These are phyloP conservation scores for Eristalinus sepulchralis DNA, from an alignment of 2,888 invertebrate genomes.

Conservation along the genomic window DNA sequence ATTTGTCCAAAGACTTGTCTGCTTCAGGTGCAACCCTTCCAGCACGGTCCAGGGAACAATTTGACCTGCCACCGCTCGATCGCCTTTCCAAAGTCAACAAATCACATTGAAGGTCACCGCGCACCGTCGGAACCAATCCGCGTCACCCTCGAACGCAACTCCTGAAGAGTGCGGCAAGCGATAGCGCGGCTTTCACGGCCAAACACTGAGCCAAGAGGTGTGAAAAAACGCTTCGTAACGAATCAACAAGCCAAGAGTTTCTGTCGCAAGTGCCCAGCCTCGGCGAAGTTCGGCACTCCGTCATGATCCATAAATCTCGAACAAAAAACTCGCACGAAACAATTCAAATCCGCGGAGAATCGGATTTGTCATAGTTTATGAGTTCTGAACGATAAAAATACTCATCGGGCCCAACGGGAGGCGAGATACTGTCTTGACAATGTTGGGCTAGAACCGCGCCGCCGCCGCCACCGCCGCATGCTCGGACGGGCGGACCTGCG, in stretches of 20 bases:
- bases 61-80: not conserved
- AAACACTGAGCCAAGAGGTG: slow-evolving; percentile 19
- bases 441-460: slow-evolving; percentile 39
- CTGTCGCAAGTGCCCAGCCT: not conserved
- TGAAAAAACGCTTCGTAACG: slow-evolving; percentile 36
- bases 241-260: not conserved
- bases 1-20: not conserved
- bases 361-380: slow-evolving; percentile 63
- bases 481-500: slow-evolving; percentile 25
- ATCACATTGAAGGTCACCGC: slow-evolving; percentile 10
- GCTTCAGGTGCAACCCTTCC: not conserved
- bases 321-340: slow-evolving; percentile 4
- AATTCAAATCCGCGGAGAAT: slow-evolving; percentile 32
- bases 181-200: slow-evolving; percentile 10
- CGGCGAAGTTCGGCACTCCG: slow-evolving; percentile 13
- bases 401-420: slow-evolving; percentile 5
- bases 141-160: slow-evolving; percentile 4
- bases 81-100: not conserved
- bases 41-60: not conserved
- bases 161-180: slow-evolving; percentile 20
- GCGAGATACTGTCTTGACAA: slow-evolving; percentile 14
- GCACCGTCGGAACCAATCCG: not conserved
- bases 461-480: too few relatives aligned
- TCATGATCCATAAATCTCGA: slow-evolving; percentile 42
- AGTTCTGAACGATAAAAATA: slow-evolving; percentile 31